phyloP scores from a whole-genome alignment of 2,888 invertebrate species.

The Limnephilus marmoratus region DNA sequence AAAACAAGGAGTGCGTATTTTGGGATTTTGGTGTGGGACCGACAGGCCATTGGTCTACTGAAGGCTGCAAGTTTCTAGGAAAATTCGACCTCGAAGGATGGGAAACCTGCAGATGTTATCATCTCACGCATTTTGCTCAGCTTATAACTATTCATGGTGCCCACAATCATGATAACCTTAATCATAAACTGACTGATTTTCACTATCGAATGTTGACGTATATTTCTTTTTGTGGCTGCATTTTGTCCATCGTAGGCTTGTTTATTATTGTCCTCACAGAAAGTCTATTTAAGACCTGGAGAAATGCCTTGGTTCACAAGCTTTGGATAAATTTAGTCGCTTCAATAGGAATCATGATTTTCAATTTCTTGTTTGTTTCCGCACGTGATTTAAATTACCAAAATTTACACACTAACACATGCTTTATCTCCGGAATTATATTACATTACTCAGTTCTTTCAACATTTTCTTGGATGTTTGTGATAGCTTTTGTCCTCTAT shows the following conservation, averaged over 20 bases:
- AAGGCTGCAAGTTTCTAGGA: conserved; percentile 75
- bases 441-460: conserved; percentile 83
- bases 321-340: conserved; percentile 78
- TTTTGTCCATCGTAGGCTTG: conserved; percentile 76
- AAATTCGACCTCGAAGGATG: conserved; percentile 69
- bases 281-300: conserved; percentile 77
- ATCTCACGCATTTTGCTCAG: conserved; percentile 80
- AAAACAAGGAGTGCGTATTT: conserved; percentile 75
- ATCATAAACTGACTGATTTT: too few relatives aligned
- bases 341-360: conserved; percentile 74
- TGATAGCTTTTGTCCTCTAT: conserved; percentile 83
- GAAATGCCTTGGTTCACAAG: conserved; percentile 80
- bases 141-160: conserved; percentile 70
- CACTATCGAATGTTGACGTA: conserved; percentile 73
- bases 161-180: neutral
- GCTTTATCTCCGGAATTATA: conserved; percentile 78
- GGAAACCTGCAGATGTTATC: conserved; percentile 77
- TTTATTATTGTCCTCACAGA: conserved; percentile 76
- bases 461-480: conserved; percentile 85
- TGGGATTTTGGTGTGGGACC: conserved; percentile 76
- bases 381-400: conserved; percentile 70
- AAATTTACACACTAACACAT: conserved; percentile 72
- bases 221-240: conserved; percentile 76
- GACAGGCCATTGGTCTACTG: conserved; percentile 76
- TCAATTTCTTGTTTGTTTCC: conserved; percentile 71